Evolutionary conservation across 2,797 vertebrate species (phyloP), one percentile per base, ranked within the genome.

Genomic region (Leptatherina wallacei): DNA sequence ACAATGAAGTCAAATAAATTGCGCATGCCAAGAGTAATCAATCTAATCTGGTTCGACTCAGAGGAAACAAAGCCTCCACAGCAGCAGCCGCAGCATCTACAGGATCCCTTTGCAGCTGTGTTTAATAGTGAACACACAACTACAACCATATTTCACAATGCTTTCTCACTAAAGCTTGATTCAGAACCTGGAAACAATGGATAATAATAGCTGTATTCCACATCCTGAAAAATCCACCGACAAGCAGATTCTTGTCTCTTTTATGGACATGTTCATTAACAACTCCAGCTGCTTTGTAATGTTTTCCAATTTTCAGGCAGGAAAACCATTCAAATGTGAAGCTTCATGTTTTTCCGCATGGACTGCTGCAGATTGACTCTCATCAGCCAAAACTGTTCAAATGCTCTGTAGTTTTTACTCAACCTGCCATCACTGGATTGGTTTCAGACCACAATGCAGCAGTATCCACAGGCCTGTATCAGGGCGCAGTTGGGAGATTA

Each of bases 1-100:
- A 91, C 89, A 88, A 84, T 89, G 87, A 90, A 92, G 88, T 92
- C 89, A 89, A 90, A 93, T 92, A 83, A 92, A 93, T 91, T 88
- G 89, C 85, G 83, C 87, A 85, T 89, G 92, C 88, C 90, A 89
- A 81, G 83, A 88, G 82, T 88, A 85, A 94, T 93, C 90, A 92
- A 90, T 93, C 85, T 91, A 79, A 85, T 89, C 63, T 75, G 80
- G 69, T 83, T 80, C 75, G 82, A 87, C 86, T 86, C 65, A 65
- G 78, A 77, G 85, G 66, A 80, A 91, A 84, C 88, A 90, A 89
- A 87, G 80, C 73, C 83, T 88, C 69, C 60, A 67, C 64, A 82
- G 75, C 72, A 74, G 81, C 89, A 83, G 81, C 89, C 82, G 78
- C 83, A 74, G 75, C 79, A 51, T 84, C 82, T 70, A 71, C 80